Conservation (phyloP, 2,888 invertebrate species). For the Cryptophagus acutangulus region DNA sequence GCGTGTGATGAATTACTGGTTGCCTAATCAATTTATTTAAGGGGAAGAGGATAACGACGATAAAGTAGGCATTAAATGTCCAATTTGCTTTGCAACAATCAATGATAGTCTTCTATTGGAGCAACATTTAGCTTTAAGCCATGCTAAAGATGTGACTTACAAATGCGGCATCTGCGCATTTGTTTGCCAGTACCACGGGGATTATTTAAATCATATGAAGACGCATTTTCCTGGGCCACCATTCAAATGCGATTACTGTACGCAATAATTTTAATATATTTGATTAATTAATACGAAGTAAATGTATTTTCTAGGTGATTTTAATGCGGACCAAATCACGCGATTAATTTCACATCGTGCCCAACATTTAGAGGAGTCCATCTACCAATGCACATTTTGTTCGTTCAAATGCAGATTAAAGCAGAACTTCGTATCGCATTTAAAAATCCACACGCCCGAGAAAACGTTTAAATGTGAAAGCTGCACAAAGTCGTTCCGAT, state of each 20-base stretch:
- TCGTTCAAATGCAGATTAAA: constrained; percentile 55
- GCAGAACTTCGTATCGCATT: constrained; percentile 56
- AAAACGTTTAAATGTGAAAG: constrained; percentile 56
- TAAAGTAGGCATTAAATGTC: constrained; percentile 48
- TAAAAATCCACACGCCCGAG: constrained; percentile 55
- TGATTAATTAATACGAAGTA: background rate
- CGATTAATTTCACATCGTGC: constrained; percentile 57
- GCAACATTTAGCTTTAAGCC: constrained; percentile 53
- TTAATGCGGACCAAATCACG: constrained; percentile 48
- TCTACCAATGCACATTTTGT: constrained; percentile 53
- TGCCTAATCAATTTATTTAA: no score
- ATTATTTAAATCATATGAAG: constrained; percentile 59
- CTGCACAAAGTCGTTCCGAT: constrained; percentile 56
- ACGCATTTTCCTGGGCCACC: constrained; percentile 59
- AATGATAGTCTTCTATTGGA: constrained; percentile 51
- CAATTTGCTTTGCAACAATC: constrained; percentile 52
- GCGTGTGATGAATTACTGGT: no score
- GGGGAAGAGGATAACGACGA: constrained; percentile 35
- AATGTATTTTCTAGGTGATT: constrained; percentile 38
- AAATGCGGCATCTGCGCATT: constrained; percentile 60
- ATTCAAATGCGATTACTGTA: constrained; percentile 59
- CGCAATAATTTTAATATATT: constrained; percentile 21
- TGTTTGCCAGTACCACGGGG: constrained; percentile 58
- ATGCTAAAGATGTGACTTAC: constrained; percentile 56
- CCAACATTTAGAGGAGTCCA: constrained; percentile 52